Conservation (phyloP, 1,140 invertebrate species). For the Drosophila melanica region DNA sequence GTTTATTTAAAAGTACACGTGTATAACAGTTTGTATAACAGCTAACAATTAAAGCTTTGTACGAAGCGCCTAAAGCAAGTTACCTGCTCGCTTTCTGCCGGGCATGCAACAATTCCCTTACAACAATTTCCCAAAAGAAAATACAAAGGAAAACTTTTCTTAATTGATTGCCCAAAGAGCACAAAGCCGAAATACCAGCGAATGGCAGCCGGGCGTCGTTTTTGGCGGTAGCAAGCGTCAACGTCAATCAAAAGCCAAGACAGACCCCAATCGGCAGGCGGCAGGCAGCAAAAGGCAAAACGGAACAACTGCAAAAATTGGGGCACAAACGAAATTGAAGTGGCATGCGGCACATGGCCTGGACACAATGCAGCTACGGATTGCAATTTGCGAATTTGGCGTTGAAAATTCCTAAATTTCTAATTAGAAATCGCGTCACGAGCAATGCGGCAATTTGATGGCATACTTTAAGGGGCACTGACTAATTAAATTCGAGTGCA, state of each 20-base stretch:
- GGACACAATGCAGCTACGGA: slow-evolving; percentile 12
- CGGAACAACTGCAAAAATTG: slow-evolving; percentile 10
- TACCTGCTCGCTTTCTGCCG: slow-evolving; percentile 20
- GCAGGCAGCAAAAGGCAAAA: slow-evolving; percentile 26
- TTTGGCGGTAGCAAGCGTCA: slow-evolving; percentile 45
- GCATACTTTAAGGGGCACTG: slow-evolving; percentile 32
- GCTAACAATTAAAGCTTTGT: neutral
- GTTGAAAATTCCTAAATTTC: slow-evolving; percentile 16
- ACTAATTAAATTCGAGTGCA: slow-evolving; percentile 40
- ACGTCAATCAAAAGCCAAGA: slow-evolving; percentile 41
- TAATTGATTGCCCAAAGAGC: slow-evolving; percentile 62
- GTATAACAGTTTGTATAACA: neutral
- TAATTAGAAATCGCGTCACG: slow-evolving; percentile 42
- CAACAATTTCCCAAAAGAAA: slow-evolving; percentile 16
- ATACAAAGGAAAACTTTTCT: slow-evolving; percentile 40
- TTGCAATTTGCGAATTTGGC: slow-evolving; percentile 23
- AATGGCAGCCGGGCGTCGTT: neutral
- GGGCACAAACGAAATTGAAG: slow-evolving; percentile 30
- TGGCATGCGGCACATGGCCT: slow-evolving; percentile 12
- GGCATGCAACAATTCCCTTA: slow-evolving; percentile 42
- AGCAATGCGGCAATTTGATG: slow-evolving; percentile 31
- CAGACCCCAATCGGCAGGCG: slow-evolving; percentile 6
- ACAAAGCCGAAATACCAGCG: slow-evolving; percentile 17
- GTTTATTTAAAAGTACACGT: too few relatives aligned
- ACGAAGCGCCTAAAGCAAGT: neutral